Percentiles rank a stretch among this genome's conserved stretches.
Conservation (phyloP, 2,888 invertebrate species). For the Ctenicera cuprea region DNA sequence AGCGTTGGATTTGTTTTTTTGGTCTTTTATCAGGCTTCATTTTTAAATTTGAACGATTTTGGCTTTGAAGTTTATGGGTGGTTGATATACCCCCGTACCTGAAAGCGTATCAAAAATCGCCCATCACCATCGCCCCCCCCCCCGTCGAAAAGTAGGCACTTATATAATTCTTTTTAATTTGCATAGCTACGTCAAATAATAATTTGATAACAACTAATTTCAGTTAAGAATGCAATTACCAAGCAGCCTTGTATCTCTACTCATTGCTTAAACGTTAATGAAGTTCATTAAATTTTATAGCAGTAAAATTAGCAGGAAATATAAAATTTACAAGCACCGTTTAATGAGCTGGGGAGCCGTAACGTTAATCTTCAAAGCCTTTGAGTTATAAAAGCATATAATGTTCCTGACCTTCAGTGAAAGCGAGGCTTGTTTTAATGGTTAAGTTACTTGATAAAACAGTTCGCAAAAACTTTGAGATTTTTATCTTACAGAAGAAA, state of each 20-base stretch:
- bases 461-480: constrained; percentile 10
- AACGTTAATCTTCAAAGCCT: constrained; percentile 31
- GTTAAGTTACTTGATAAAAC: constrained; percentile 17
- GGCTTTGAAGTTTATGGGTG: too few relatives aligned
- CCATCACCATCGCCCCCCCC: too few relatives aligned
- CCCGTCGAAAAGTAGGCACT: too few relatives aligned
- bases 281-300: constrained; percentile 35
- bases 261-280: constrained; percentile 11
- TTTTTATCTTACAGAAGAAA: constrained; percentile 21
- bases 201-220: constrained; percentile 12
- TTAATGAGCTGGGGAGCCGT: constrained; percentile 35
- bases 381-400: constrained; percentile 33
- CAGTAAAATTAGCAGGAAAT: constrained; percentile 37
- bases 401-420: constrained; percentile 31
- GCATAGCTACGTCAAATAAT: constrained; percentile 17
- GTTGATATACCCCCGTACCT: too few relatives aligned
- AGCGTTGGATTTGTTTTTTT: too few relatives aligned
- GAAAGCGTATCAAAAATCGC: too few relatives aligned
- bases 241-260: not conserved
- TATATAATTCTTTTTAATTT: not conserved
- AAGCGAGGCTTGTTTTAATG: constrained; percentile 36
- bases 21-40: too few relatives aligned
- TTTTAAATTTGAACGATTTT: too few relatives aligned
- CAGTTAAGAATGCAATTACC: not conserved
- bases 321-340: constrained; percentile 36